These are phyloP conservation scores for Caenorhabditis tropicalis DNA, from an alignment of 1,140 invertebrate genomes.

Conservation along the genomic window DNA sequence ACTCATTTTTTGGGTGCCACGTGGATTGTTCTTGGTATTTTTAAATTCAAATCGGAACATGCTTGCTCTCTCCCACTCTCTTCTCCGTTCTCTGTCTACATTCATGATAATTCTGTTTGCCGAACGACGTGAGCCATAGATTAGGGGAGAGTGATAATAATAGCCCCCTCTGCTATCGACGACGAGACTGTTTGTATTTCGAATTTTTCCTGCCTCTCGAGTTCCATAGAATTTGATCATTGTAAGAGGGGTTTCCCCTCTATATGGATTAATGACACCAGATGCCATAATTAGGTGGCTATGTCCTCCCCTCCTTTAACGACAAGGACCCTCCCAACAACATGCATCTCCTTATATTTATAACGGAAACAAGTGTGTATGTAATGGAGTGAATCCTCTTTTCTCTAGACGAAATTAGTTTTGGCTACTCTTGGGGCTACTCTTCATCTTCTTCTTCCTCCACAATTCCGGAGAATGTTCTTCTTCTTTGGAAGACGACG, in stretches of 20 bases:
- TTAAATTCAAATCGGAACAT: background rate
- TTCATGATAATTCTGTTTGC: conserved; percentile 29
- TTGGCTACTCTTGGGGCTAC: background rate
- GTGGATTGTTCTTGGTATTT: too few relatives aligned
- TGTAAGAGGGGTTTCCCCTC: too few relatives aligned
- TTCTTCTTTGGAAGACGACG: background rate
- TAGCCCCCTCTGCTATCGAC: background rate
- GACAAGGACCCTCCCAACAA: background rate
- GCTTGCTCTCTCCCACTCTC: background rate
- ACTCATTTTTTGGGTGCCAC: too few relatives aligned
- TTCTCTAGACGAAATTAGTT: background rate
- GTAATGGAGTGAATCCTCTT: conserved; percentile 21
- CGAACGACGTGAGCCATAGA: conserved; percentile 38
- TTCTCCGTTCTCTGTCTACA: background rate
- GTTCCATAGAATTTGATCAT: background rate
- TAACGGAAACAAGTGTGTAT: conserved; percentile 43
- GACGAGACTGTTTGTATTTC: background rate
- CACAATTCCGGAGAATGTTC: background rate
- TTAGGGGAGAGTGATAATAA: conserved; percentile 44
- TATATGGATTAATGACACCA: background rate
- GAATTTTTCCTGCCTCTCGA: background rate
- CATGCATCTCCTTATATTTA: background rate
- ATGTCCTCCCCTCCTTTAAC: background rate
- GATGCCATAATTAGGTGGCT: conserved; percentile 12
- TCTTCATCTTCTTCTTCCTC: background rate